phyloP scores from a whole-genome alignment of 1,140 invertebrate species.

The Melanaphis sacchari region DNA sequence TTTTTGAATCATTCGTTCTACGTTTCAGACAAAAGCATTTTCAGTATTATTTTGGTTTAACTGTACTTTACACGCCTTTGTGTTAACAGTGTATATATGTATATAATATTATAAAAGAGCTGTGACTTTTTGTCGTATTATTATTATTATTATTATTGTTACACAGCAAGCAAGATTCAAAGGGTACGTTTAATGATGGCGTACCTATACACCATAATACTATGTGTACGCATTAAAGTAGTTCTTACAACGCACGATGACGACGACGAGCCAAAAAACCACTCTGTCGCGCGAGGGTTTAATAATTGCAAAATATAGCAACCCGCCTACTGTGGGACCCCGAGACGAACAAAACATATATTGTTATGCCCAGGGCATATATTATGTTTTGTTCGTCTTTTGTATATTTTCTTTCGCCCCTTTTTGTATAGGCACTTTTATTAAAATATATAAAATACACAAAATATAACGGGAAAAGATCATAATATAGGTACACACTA shows the following conservation, averaged over 20 bases:
- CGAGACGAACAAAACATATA: constrained; percentile 11
- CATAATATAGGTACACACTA: not conserved
- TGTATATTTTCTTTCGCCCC: not conserved
- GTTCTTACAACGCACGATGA: not conserved
- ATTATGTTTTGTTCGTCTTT: not conserved
- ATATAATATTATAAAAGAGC: constrained; percentile 3
- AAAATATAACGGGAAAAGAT: not conserved
- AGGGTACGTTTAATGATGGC: not conserved
- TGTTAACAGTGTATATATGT: not conserved
- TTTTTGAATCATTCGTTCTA: not conserved
- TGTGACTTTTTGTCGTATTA: constrained; percentile 11
- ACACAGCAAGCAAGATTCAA: not conserved
- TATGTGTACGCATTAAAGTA: not conserved
- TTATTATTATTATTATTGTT: constrained; percentile 1
- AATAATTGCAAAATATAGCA: constrained; percentile 35
- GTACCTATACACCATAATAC: not conserved
- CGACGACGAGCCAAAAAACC: not conserved
- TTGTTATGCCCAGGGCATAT: not conserved
- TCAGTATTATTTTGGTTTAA: not conserved
- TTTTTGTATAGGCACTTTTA: not conserved
- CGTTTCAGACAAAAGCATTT: not conserved
- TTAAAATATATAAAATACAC: not conserved
- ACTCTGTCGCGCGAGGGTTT: not conserved
- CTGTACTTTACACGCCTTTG: not conserved
- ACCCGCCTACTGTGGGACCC: constrained; percentile 16